Conservation (phyloP, 2,888 invertebrate species). For the Mechanitis mazaeus region DNA sequence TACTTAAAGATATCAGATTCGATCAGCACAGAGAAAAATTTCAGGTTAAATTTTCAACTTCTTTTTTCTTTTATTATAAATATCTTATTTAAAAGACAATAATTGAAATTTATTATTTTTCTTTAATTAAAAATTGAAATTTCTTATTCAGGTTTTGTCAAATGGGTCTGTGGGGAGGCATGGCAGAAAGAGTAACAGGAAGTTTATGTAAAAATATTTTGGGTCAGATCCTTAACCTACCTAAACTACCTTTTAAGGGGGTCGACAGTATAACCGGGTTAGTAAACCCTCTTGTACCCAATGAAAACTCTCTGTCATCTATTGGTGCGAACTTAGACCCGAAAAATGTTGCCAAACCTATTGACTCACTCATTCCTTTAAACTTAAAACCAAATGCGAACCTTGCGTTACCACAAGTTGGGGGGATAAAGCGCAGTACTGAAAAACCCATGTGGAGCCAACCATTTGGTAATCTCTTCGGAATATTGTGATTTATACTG, state of each 20-base stretch:
- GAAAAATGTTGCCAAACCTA: conserved; percentile 1
- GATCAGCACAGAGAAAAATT: conserved; percentile 54
- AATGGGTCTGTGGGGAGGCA: conserved; percentile 82
- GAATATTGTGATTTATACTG: conserved; percentile 12
- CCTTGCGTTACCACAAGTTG: conserved; percentile 12
- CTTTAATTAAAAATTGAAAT: neutral
- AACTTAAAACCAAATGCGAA: conserved; percentile 12
- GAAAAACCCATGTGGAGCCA: conserved; percentile 18
- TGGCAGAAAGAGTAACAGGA: conserved; percentile 75
- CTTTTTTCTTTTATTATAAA: too few relatives aligned
- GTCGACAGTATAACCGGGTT: conserved; percentile 9
- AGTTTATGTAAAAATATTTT: conserved; percentile 69
- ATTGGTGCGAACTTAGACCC: neutral
- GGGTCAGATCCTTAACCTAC: conserved; percentile 47
- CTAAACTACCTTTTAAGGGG: conserved; percentile 32
- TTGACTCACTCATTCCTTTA: neutral
- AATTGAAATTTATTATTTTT: neutral
- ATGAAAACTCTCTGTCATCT: neutral
- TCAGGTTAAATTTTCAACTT: conserved; percentile 45
- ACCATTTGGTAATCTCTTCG: conserved; percentile 26
- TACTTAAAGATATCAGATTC: conserved; percentile 53
- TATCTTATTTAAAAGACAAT: neutral
- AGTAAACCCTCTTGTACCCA: conserved; percentile 9
- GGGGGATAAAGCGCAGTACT: conserved; percentile 12
- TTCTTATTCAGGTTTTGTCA: conserved; percentile 75